Base-by-base conservation (phyloP, 2,888 invertebrate genomes). In the Quadriops clusia region DNA sequence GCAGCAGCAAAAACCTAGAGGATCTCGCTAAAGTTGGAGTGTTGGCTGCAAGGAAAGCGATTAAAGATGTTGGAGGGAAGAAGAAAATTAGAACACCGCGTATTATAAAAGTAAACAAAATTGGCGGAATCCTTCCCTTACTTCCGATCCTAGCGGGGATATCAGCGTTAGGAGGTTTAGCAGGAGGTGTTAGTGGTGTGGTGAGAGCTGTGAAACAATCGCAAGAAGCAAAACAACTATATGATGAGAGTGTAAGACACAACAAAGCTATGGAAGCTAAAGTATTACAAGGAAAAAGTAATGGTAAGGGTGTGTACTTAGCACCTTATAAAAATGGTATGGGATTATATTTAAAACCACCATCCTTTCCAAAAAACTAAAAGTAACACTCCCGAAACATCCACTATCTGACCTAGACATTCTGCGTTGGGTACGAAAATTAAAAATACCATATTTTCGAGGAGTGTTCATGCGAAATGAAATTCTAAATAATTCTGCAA, bases 231-330 rank as follows among this genome's bases (percentile, higher is more conserved):
- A 34, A 44, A 28, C 25, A 33, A 12, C 28, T 38, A 22, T 34
- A 50, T 13, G 29, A 36, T 5, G 50, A 53, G 33, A 32, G 30
- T 7, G 26, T 43, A 36, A 33, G 47, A 12, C 50, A 51, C 34
- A 49, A 51, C 34, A 26, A 38, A 33, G 37, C 37, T 7, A 49
- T 50, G 43, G 44, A 50, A 36, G 36, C 32, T 3, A 39, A 47
- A n/a, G 41, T 45, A 10, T 6, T 47, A 8, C n/a, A n/a, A n/a
- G 46, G 42, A 3, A 47, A 41, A 24, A 9, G 6, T 11, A n/a
- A n/a, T n/a, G 33, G 36, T 8, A 21, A 25, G 21, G 43, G 44
- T 2, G 12, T 49, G 10, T 40, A 42, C 26, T 18, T 43, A 10
- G 39, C 40, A 40, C 42, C 41, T 3, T 41, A 41, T 27, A 38